Evolutionary conservation across 2,888 invertebrate species (phyloP).

Genomic region (Pristionchus maxplancki): DNA sequence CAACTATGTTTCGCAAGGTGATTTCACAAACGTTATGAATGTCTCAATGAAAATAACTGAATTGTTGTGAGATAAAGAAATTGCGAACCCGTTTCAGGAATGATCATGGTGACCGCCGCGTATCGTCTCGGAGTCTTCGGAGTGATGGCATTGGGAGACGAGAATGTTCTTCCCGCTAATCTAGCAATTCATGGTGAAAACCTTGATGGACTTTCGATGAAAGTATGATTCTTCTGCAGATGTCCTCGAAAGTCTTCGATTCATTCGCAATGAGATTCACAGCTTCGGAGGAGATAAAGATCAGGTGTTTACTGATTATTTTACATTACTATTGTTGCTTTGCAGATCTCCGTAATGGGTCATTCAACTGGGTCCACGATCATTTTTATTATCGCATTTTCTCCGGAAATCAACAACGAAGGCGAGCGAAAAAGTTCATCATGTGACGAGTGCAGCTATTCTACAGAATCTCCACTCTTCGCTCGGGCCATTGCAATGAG

Average conservation of each 20-base stretch:
- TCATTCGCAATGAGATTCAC: constrained; percentile 14
- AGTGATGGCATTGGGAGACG: constrained; percentile 31
- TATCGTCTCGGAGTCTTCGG: constrained; percentile 37
- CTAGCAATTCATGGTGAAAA: constrained; percentile 26
- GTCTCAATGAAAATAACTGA: neutral
- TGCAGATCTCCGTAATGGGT: constrained; percentile 26
- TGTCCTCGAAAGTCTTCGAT: neutral
- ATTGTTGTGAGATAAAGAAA: too few relatives aligned
- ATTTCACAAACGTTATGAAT: too few relatives aligned
- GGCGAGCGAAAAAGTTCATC: too few relatives aligned
- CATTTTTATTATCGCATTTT: neutral
- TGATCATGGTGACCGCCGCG: constrained; percentile 3
- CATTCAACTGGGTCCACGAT: neutral
- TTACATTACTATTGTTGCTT: too few relatives aligned
- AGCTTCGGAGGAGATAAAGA: constrained; percentile 40
- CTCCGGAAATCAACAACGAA: neutral
- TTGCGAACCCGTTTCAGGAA: neutral
- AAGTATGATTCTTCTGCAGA: neutral
- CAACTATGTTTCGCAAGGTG: constrained; percentile 12
- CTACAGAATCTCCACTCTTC: neutral
- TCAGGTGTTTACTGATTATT: neutral
- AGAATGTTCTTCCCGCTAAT: constrained; percentile 42
- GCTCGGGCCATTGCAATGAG: neutral
- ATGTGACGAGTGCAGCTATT: too few relatives aligned
- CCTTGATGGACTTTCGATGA: neutral